Evolutionary conservation across 2,888 invertebrate species (phyloP).

Genomic region (Allolobophora icterica): DNA sequence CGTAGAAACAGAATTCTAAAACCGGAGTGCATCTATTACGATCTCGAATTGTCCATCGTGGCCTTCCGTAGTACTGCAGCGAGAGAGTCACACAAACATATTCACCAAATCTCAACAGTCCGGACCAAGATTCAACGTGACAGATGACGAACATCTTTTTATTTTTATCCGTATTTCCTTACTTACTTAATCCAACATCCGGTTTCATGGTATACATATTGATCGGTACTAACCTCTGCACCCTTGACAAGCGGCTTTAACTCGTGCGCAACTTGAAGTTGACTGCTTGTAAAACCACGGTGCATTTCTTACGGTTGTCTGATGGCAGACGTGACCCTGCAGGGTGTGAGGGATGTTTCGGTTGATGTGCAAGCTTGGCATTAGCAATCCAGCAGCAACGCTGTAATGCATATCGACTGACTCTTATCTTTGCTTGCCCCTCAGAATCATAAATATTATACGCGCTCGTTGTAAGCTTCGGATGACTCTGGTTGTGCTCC

Average conservation of each 20-base stretch:
- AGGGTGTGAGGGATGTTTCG: neutral
- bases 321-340: neutral
- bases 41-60: neutral
- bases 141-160: neutral
- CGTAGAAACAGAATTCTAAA: too few species aligned
- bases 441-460: neutral
- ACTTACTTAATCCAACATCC: neutral
- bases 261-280: neutral
- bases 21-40: neutral
- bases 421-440: neutral
- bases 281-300: neutral
- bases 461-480: neutral
- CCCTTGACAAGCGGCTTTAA: neutral
- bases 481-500: neutral
- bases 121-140: neutral
- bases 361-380: neutral
- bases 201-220: neutral
- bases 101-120: neutral
- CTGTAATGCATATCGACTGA: neutral
- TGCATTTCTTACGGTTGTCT: neutral
- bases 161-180: neutral
- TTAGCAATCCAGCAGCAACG: neutral
- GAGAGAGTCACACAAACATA: neutral
- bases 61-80: neutral
- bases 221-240: too few species aligned